Percentiles rank a stretch among this genome's conserved stretches.
Conservation (phyloP, 2,797 vertebrate genomes). For the Hypotaenidia philippensis region DNA sequence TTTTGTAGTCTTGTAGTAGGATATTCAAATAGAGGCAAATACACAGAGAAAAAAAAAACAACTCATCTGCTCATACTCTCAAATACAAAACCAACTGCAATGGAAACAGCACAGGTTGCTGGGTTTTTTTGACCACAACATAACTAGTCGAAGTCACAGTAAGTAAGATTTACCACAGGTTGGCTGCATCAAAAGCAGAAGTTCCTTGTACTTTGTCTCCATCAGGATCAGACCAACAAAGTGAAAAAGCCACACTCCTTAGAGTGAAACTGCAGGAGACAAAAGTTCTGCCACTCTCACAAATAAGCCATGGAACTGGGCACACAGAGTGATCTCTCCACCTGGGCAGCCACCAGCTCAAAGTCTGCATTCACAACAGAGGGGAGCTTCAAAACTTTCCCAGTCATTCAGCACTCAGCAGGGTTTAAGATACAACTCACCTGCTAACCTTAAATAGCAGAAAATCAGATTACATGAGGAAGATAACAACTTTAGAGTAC, state of each 20-base stretch:
- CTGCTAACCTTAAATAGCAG: not conserved
- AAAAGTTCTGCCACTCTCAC: not conserved
- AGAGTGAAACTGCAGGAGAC: not conserved
- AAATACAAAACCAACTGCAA: not conserved
- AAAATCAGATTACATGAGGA: not conserved
- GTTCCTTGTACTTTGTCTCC: not conserved
- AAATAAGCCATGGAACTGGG: not conserved
- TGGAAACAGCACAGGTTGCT: not conserved
- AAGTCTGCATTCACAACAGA: not conserved
- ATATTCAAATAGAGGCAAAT: not conserved
- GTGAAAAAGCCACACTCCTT: not conserved
- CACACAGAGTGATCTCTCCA: not conserved
- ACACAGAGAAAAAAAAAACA: not conserved
- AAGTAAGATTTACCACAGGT: not conserved
- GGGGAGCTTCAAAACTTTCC: slow-evolving; percentile 2
- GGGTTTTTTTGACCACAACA: not conserved
- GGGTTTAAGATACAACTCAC: not conserved
- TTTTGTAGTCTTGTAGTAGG: not conserved
- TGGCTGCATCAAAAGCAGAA: not conserved
- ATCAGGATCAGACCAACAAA: not conserved
- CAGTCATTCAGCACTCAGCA: slow-evolving; percentile 24
- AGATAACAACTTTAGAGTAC: not conserved
- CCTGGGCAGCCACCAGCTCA: not conserved
- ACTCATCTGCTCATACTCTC: not conserved
- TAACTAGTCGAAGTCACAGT: not conserved